Evolutionary conservation across 2,797 vertebrate genomes (phyloP).

Genomic region (Hoplostethus mediterraneus): DNA sequence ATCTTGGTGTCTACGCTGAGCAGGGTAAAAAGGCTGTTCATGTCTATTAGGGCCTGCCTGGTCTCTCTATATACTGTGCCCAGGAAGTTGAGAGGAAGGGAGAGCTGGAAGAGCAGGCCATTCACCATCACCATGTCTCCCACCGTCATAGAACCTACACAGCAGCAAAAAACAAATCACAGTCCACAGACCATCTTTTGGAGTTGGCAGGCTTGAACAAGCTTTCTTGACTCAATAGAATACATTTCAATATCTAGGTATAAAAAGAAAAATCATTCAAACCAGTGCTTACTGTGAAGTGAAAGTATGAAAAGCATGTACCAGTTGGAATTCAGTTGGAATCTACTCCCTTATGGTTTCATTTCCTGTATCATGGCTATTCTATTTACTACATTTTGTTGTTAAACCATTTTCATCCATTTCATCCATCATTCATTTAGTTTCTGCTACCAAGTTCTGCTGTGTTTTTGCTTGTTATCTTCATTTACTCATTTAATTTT

Average conservation of each 20-base stretch:
- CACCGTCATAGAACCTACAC: constrained; percentile 92
- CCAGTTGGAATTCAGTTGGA: constrained; percentile 33
- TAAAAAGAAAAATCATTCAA: constrained; percentile 8
- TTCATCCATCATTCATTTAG: constrained; percentile 64
- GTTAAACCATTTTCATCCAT: constrained; percentile 48
- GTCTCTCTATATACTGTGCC: constrained; percentile 99
- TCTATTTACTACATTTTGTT: constrained; percentile 42
- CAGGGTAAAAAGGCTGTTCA: constrained; percentile 97
- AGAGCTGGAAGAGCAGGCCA: constrained; percentile 97
- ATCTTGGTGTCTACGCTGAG: constrained; percentile 95
- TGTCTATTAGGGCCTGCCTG: constrained; percentile 97
- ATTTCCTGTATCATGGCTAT: constrained; percentile 69
- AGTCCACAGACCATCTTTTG: constrained; percentile 16
- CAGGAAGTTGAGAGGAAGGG: constrained; percentile 96
- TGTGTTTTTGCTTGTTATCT: constrained; percentile 52
- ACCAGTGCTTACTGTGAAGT: constrained; percentile 43
- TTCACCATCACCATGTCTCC: constrained; percentile 99
- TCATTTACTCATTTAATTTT: constrained; percentile 52
- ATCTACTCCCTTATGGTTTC: constrained; percentile 62
- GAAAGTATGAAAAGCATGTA: constrained; percentile 53
- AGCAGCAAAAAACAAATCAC: constrained; percentile 11
- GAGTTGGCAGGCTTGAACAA: background rate
- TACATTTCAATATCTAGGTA: constrained; percentile 27
- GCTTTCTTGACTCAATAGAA: background rate
- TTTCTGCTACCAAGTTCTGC: constrained; percentile 60